Evolutionary conservation across 37 sponge, comb jelly and placozoan genomes (phyloP).

Genomic region (Petrosia ficiformis): DNA sequence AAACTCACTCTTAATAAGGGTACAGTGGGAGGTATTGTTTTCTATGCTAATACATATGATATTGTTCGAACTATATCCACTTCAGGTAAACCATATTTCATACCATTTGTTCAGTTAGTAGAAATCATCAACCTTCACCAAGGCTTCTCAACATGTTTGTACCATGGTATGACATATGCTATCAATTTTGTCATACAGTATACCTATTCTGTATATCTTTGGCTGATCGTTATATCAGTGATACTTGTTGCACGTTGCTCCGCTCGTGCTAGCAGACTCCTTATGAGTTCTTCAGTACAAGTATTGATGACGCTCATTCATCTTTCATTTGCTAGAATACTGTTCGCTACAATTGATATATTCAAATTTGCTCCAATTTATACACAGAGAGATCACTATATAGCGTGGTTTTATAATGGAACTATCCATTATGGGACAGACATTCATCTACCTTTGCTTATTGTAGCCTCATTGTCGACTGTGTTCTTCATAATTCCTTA

Average conservation of each 20-base stretch:
- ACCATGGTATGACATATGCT: background rate
- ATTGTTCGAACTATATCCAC: background rate
- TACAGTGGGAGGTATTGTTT: background rate
- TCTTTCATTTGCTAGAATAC: background rate
- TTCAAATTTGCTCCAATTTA: background rate
- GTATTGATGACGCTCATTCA: constrained; percentile 4
- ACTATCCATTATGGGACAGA: background rate
- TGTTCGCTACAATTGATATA: background rate
- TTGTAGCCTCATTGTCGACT: background rate
- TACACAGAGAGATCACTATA: background rate
- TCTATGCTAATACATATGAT: background rate
- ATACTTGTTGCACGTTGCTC: background rate
- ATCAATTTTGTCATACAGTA: background rate
- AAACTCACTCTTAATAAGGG: background rate
- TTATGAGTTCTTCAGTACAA: constrained; percentile 8
- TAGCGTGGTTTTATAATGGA: constrained; percentile 3
- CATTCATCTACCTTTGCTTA: background rate
- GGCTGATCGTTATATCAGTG: constrained; percentile 3
- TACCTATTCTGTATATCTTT: constrained; percentile 1
- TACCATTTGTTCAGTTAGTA: background rate
- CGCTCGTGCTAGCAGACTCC: background rate
- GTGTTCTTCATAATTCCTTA: constrained; percentile 1
- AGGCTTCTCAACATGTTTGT: background rate
- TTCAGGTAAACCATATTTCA: background rate
- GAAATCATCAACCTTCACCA: background rate